Base-by-base conservation (phyloP, 2,888 invertebrate genomes). In the Resseliella maxima region DNA sequence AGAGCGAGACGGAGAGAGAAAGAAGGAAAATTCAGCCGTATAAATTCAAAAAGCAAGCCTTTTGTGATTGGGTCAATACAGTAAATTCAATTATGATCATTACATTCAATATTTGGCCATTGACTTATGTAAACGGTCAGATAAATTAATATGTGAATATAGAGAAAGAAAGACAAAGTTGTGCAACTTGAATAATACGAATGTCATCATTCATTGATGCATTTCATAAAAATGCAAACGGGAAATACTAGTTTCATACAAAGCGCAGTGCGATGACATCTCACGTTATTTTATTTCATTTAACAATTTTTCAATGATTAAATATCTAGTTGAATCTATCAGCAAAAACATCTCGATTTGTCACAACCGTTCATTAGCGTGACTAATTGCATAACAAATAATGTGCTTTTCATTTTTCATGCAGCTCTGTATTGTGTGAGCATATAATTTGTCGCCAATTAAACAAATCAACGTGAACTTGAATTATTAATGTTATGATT, bases 31-130 rank as follows among this genome's bases (percentile, higher is more conserved):
- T n/a, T n/a, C n/a, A n/a, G n/a, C n/a, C n/a, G n/a, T n/a, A n/a
- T n/a, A n/a, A n/a, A n/a, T n/a, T n/a, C n/a, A n/a, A n/a, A n/a
- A n/a, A 50, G 18, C 2, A 8, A 50, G 12, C 1, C 15, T 24
- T 8, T 6, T 72, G 72, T 1, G 72, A 72, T 72, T 72, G 72
- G 72, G 31, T 72, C 72, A 72, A 72, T 72, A 35, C 31, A 72
- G 72, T 35, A 72, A 31, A 72, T 72, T 72, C 72, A 72, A 72
- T 72, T 72, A 31, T 59, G 15, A 59, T 59, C 59, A 59, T 15
- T 31, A 18, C 72, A 72, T 72, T 72, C 72, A 72, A 72, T 72
- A 72, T 27, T 72, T 72, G 31, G 31, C 72, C 72, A 72, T 72
- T 72, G 72, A 72, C 72, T 72, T 72, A 72, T 72, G 72, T 31